Conservation (phyloP, 2,797 vertebrate genomes). For the Tragelaphus eurycerus region DNA sequence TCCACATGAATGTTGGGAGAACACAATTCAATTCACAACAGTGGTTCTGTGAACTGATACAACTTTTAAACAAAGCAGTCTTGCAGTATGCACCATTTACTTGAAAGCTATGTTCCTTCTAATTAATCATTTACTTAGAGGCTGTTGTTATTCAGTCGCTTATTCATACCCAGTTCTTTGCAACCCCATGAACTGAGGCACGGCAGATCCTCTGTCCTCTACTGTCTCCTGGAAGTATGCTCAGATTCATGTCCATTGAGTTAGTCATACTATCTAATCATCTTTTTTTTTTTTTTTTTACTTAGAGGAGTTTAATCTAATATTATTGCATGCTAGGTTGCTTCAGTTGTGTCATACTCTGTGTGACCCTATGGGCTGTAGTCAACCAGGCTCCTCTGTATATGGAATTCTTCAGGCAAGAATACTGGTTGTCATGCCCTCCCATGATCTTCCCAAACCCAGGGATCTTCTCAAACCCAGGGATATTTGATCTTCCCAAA, state of each 20-base stretch:
- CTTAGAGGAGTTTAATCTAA: not conserved
- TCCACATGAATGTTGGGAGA: not conserved
- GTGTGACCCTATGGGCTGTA: not conserved
- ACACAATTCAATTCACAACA: not conserved
- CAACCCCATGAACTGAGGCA: not conserved
- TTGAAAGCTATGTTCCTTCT: not conserved
- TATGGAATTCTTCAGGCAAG: not conserved
- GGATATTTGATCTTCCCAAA: not conserved
- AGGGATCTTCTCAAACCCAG: not conserved
- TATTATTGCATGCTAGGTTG: not conserved
- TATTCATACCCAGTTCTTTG: not conserved
- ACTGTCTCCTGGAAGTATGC: not conserved
- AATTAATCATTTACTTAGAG: not conserved
- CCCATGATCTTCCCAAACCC: not conserved
- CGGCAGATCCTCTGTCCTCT: not conserved
- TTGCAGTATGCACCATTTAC: not conserved
- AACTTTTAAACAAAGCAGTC: not conserved
- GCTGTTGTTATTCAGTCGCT: not conserved
- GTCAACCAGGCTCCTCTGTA: not conserved
- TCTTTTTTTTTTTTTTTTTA: not conserved
- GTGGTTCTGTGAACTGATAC: fast-evolving
- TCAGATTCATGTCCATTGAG: not conserved
- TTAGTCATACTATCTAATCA: not conserved
- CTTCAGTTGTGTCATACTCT: not conserved
- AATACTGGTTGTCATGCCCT: not conserved